Evolutionary conservation across 1,140 invertebrate genomes (phyloP), one percentile per base, ranked within the genome.

Genomic region (Cherax quadricarinatus): DNA sequence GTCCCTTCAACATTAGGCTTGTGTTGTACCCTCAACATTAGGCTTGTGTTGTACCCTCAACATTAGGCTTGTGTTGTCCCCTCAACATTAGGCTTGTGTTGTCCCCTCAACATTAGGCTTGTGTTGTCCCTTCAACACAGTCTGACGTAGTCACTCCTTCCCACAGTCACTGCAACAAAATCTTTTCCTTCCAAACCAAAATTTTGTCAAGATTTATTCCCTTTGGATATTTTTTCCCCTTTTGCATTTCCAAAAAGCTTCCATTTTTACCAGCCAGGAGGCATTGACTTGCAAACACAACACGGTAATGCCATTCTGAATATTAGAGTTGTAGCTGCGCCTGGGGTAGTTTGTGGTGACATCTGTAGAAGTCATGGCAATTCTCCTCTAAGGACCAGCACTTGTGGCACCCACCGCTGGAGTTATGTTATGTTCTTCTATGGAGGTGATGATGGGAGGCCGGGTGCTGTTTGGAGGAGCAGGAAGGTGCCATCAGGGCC

Each of bases 251-350:
- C 79, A n/a, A 2, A 41, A 88, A 4, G 5, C 41, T 6, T 7
- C 41, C 86, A n/a, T 79, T 51, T 89, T 83, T 57, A 89, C 41
- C 87, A 41, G 10, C 57, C 79, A 30, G 41, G 66, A 66, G 84
- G 57, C 66, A 89, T 57, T 81, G 87, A 89, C 87, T 89, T 89
- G 53, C 87, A 66, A 89, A 82, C 79, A 89, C 62, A 89, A 89
- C 80, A 66, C 57, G 53, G 78, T 89, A 66, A 89, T 89, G 87
- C 87, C 78, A 83, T 89, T 89, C 70, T 82, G 87, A 81, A 70
- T 66, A 89, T 41, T 41, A 2, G 30, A 41, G 30, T 41, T 41
- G 30, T 41, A 41, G 30, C 30, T 41, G 30, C 30, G 30, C 30
- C 30, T 2, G 30, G 30, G 30, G 30, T 41, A 1, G 30, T 41